A percentile compares a stretch with the other conserved stretches of the same genome.
Evolutionary conservation across 2,113 vertebrate species (phyloP).

Genomic region (Passer domesticus): DNA sequence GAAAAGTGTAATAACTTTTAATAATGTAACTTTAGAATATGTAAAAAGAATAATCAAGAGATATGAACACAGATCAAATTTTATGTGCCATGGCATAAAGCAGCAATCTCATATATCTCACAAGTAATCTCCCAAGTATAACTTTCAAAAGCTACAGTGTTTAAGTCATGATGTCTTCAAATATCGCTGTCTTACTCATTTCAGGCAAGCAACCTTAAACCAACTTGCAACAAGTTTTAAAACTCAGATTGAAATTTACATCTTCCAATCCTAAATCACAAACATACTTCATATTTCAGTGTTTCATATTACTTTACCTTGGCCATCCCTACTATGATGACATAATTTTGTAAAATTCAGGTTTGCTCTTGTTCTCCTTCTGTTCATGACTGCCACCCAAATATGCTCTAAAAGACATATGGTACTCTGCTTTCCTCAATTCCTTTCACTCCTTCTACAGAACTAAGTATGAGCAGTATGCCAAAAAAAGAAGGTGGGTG

Average conservation of each 20-base stretch:
- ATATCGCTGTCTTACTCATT: not conserved
- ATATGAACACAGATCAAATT: not conserved
- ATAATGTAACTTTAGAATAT: not conserved
- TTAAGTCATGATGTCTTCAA: not conserved
- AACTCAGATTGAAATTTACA: not conserved
- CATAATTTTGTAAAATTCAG: not conserved
- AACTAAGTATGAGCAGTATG: not conserved
- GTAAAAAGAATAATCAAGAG: not conserved
- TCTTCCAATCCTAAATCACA: not conserved
- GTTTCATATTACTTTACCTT: not conserved
- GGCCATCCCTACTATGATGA: not conserved
- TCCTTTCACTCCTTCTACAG: not conserved
- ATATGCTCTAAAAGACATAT: not conserved
- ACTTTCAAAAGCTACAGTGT: not conserved
- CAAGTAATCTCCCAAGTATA: not conserved
- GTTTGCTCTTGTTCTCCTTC: not conserved
- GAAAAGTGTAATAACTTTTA: not conserved
- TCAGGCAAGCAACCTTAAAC: not conserved
- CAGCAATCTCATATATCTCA: not conserved
- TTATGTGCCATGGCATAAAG: not conserved
- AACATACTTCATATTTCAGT: not conserved
- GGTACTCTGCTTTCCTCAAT: not conserved
- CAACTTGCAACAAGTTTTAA: not conserved
- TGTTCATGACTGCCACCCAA: not conserved
- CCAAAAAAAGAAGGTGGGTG: not conserved